These are phyloP conservation scores for Drosophila robusta DNA, from an alignment of 2,888 invertebrate species.

Conservation along the genomic window DNA sequence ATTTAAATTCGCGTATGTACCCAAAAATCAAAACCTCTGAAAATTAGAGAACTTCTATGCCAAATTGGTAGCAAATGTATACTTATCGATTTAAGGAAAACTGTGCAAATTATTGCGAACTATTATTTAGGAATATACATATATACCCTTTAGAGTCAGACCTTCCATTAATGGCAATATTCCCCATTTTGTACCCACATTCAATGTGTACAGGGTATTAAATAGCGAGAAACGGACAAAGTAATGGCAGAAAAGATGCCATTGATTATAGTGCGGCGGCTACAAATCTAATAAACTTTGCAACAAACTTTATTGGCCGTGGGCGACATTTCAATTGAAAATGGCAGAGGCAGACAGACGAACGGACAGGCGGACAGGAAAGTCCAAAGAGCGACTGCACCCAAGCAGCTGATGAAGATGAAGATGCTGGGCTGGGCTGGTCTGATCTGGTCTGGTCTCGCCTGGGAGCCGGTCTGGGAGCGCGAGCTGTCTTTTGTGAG, in stretches of 20 bases:
- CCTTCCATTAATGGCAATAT: background rate
- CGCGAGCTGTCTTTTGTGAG: background rate
- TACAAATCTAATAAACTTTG: constrained; percentile 60
- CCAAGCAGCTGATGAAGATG: constrained; percentile 36
- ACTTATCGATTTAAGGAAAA: too few relatives aligned
- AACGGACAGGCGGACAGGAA: constrained; percentile 9
- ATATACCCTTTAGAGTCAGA: too few relatives aligned
- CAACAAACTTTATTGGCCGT: constrained; percentile 61
- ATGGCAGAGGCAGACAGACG: constrained; percentile 41
- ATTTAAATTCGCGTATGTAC: too few relatives aligned
- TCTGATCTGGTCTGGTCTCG: constrained; percentile 7
- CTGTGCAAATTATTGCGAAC: too few relatives aligned
- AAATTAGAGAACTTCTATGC: too few relatives aligned
- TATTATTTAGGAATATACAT: too few relatives aligned
- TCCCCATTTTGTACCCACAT: too few relatives aligned
- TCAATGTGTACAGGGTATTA: constrained; percentile 2
- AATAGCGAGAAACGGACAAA: background rate
- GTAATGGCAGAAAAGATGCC: constrained; percentile 27
- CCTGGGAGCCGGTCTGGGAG: constrained; percentile 12
- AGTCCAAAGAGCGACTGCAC: constrained; percentile 48
- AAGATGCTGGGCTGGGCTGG: constrained; percentile 34
- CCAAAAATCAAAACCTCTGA: too few relatives aligned
- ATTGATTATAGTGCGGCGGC: constrained; percentile 46
- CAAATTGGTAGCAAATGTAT: too few relatives aligned
- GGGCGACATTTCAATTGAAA: constrained; percentile 75